Percentiles rank a stretch among this genome's conserved stretches.
phyloP scores from a whole-genome alignment of 1,140 invertebrate species.

The Cyphomyrmex costatus region DNA sequence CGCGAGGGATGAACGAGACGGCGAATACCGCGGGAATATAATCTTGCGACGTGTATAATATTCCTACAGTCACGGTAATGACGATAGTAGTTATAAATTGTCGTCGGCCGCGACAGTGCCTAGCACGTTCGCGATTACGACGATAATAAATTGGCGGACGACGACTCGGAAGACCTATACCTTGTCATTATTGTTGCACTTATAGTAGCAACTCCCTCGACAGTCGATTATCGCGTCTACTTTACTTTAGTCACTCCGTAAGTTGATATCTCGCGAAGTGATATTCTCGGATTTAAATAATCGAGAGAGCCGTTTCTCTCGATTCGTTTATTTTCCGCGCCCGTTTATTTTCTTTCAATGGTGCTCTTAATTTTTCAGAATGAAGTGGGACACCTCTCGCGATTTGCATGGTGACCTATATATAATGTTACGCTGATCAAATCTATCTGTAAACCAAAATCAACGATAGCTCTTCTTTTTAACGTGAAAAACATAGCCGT shows the following conservation, averaged over 20 bases:
- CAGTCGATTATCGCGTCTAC: slow-evolving; percentile 47
- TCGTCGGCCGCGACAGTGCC: slow-evolving; percentile 62
- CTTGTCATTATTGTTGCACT: slow-evolving; percentile 68
- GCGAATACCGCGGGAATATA: slow-evolving; percentile 56
- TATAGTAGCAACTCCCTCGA: slow-evolving; percentile 24
- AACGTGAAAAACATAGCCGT: background rate
- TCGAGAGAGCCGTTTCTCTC: background rate
- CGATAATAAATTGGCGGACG: slow-evolving; percentile 69
- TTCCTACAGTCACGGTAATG: slow-evolving; percentile 64
- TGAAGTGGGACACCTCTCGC: background rate
- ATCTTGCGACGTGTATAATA: slow-evolving; percentile 33
- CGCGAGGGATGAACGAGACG: slow-evolving; percentile 34
- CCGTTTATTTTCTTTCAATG: slow-evolving; percentile 16
- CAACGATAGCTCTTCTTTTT: background rate
- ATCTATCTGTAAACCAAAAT: slow-evolving; percentile 13
- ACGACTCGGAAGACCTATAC: slow-evolving; percentile 64
- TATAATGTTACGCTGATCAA: background rate
- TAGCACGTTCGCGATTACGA: slow-evolving; percentile 65
- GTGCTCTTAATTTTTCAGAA: slow-evolving; percentile 36
- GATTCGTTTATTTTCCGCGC: slow-evolving; percentile 25
- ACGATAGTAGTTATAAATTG: slow-evolving; percentile 69
- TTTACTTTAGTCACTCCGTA: slow-evolving; percentile 49
- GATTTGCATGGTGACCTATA: background rate
- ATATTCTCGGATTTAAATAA: slow-evolving; percentile 10
- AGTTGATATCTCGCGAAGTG: slow-evolving; percentile 44